Base-by-base conservation (phyloP, 2,888 invertebrate genomes). In the Actias luna region DNA sequence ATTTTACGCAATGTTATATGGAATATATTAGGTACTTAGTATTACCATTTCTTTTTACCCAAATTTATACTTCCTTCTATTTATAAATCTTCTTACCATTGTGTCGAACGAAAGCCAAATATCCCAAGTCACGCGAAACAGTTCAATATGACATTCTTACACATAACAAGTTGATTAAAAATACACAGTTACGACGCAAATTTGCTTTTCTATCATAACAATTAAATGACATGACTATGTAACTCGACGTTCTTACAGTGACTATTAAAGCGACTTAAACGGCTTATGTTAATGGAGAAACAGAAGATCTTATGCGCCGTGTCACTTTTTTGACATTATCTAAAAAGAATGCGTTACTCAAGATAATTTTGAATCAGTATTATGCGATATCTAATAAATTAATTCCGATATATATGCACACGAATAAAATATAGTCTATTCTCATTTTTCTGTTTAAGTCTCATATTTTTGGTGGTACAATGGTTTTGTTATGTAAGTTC, bases 231-330 rank as follows among this genome's bases (percentile, higher is more conserved):
- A 62, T 65, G 63, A 58, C 62, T 63, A 46, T 60, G 25, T 62
- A 58, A 31, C 31, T 52, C 63, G 60, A 29, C 58, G 67, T 61
- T 58, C 64, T 61, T 50, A 59, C 66, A 36, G 57, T 33, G 63
- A 65, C 64, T 68, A 60, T 59, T 29, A 59, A 27, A 50, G 16
- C 22, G 33, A 7, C 22, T 35, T 58, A 29, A 33, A 35, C 33
- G 58, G 25, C n/a, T 4, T 8, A n/a, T 58, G 35, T 31, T 57
- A 14, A 16, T n/a, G 22, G 22, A 22, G 22, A 35, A 39, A 57
- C 52, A 27, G 65, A 71, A 67, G 57, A 67, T 59, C 61, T 42
- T 66, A 73, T 60, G 57, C 65, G 71, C 66, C 68, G 63, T 61
- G 55, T 61, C 55, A 63, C 29, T 64, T 67, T n/a, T 63, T 18